A percentile compares a stretch with the other conserved stretches of the same genome.
Conservation (phyloP, 1,140 invertebrate genomes). For the Bombus superbus region DNA sequence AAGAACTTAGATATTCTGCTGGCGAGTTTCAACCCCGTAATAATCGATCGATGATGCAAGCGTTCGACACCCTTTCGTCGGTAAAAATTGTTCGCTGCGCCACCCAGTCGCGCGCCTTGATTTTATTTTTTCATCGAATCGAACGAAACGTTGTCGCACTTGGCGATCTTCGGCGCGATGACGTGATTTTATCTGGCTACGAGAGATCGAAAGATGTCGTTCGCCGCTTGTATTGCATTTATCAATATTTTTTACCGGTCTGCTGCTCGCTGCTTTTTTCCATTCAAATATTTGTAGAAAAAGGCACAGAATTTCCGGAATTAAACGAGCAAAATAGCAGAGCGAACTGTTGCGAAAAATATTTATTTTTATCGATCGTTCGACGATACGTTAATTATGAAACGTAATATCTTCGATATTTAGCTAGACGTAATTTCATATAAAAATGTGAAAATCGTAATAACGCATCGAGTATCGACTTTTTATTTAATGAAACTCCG, state of each 20-base stretch:
- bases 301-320: neutral
- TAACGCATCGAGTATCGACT: no score
- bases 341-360: neutral
- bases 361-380: no score
- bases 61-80: neutral
- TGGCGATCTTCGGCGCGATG: neutral
- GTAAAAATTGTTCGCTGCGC: neutral
- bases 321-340: neutral
- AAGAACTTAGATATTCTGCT: neutral
- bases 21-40: neutral
- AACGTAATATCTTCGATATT: no score
- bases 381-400: no score
- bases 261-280: neutral
- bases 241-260: neutral
- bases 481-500: no score
- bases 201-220: neutral
- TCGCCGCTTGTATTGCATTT: neutral
- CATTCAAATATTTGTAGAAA: neutral
- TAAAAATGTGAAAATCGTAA: no score
- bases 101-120: neutral
- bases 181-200: slow-evolving; percentile 9
- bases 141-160: neutral
- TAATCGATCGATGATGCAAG: slow-evolving; percentile 21
- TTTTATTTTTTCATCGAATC: neutral
- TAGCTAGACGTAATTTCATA: no score